These are phyloP conservation scores for Mimumesa dahlbomi DNA, from an alignment of 2,888 invertebrate genomes.

Conservation along the genomic window DNA sequence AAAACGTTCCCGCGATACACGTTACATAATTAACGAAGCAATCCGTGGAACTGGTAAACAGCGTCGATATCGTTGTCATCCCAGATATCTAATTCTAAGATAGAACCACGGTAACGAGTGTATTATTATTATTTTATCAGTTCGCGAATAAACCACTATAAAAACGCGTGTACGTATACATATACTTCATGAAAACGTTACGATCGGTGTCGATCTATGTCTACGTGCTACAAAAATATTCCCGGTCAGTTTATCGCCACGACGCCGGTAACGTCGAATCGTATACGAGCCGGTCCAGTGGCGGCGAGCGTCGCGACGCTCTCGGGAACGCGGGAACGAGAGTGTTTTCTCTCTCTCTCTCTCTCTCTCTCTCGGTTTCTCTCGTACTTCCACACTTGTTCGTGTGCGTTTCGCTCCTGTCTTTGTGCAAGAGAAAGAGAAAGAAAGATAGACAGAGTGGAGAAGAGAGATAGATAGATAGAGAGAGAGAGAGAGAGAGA, in stretches of 20 bases:
- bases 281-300: not conserved
- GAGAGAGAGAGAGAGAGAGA: constrained; percentile 26
- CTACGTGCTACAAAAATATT: too few relatives aligned
- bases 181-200: too few relatives aligned
- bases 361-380: constrained; percentile 3
- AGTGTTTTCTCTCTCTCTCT: constrained; percentile 4
- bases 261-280: not conserved
- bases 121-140: too few relatives aligned
- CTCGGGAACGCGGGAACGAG: not conserved
- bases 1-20: not conserved
- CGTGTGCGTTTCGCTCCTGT: not conserved
- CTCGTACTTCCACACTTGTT: constrained; percentile 12
- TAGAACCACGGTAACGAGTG: too few relatives aligned
- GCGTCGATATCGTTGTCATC: not conserved
- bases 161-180: too few relatives aligned
- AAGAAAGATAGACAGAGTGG: constrained; percentile 22
- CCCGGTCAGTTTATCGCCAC: not conserved
- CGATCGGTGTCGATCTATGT: too few relatives aligned
- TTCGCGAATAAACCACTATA: too few relatives aligned
- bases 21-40: not conserved
- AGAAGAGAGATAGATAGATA: constrained; percentile 24
- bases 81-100: not conserved
- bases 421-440: constrained; percentile 2
- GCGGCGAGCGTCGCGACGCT: constrained; percentile 18
- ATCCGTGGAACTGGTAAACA: not conserved